A percentile compares a stretch with the other conserved stretches of the same genome.
Evolutionary conservation across 2,888 invertebrate genomes (phyloP).

Genomic region (Watsonalla cultraria): DNA sequence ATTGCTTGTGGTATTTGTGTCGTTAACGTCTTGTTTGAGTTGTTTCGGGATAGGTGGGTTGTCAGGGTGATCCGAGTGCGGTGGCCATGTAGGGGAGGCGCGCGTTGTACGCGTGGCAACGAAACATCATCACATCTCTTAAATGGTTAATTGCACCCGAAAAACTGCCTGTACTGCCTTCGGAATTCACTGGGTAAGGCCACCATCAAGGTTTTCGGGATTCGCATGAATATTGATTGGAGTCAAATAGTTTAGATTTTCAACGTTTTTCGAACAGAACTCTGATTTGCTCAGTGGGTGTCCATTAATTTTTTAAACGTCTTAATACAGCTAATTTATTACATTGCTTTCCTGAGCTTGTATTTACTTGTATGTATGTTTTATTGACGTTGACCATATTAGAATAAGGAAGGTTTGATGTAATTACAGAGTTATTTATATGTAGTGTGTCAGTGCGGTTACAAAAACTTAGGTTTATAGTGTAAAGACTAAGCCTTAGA

Average conservation of each 20-base stretch:
- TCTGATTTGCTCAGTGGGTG: constrained; percentile 43
- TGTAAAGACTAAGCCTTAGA: background rate
- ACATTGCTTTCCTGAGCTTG: constrained; percentile 16
- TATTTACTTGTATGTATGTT: constrained; percentile 11
- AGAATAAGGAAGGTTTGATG: constrained; percentile 17
- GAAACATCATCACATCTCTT: constrained; percentile 42
- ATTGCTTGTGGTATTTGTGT: constrained; percentile 6
- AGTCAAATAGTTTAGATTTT: constrained; percentile 54
- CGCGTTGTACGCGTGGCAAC: constrained; percentile 63
- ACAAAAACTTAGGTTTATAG: background rate
- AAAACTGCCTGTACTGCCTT: constrained; percentile 50
- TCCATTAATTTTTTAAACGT: constrained; percentile 29
- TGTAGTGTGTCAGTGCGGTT: background rate
- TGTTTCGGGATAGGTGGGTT: constrained; percentile 10
- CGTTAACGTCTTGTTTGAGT: constrained; percentile 16
- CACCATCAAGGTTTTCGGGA: constrained; percentile 60
- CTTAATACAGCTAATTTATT: constrained; percentile 21
- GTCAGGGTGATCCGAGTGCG: constrained; percentile 22
- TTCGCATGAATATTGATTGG: constrained; percentile 61
- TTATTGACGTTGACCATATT: constrained; percentile 25
- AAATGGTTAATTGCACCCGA: constrained; percentile 61
- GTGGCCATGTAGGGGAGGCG: constrained; percentile 51
- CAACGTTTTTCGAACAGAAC: constrained; percentile 33
- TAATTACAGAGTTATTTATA: constrained; percentile 18
- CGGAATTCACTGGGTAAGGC: constrained; percentile 56